Evolutionary conservation across 2,797 vertebrate species (phyloP).

Genomic region (Fistularia commersonii): DNA sequence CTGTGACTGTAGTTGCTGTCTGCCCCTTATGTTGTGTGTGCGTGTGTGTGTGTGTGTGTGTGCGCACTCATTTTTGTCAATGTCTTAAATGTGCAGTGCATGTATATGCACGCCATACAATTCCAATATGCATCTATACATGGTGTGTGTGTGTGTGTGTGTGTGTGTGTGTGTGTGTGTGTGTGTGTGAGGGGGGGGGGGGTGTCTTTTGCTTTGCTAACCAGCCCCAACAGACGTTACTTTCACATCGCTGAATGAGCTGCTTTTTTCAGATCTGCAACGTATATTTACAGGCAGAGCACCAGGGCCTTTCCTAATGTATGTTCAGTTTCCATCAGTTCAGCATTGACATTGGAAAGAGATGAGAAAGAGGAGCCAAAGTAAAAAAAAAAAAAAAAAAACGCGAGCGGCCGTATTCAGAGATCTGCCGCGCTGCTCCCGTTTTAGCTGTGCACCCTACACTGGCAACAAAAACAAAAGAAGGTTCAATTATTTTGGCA

Average conservation of each 20-base stretch:
- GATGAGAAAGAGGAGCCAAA: conserved; percentile 58
- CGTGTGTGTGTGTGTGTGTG: conserved; percentile 5
- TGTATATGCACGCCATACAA: background rate
- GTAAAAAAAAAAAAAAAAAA: conserved; percentile 55
- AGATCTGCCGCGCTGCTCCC: conserved; percentile 63
- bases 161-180: no score
- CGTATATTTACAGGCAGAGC: conserved; percentile 69
- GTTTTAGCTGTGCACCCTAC: conserved; percentile 61
- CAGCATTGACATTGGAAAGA: conserved; percentile 55
- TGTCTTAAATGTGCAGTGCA: background rate
- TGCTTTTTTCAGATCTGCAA: conserved; percentile 42
- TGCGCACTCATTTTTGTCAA: background rate
- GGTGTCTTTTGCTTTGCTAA: conserved; percentile 17
- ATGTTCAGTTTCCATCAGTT: conserved; percentile 60
- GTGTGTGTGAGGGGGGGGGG: no score
- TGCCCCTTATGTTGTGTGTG: conserved; percentile 28
- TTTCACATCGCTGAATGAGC: conserved; percentile 70
- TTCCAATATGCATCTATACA: no score
- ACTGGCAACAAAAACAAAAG: conserved; percentile 72
- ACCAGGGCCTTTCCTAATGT: conserved; percentile 54
- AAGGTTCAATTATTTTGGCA: conserved; percentile 96
- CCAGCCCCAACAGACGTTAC: conserved; percentile 67
- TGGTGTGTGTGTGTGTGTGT: no score
- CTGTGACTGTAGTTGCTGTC: conserved; percentile 44
- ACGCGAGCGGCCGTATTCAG: conserved; percentile 53